Evolutionary conservation across 1,140 invertebrate species (phyloP), one percentile per base, ranked within the genome.

Genomic region (Lineus longissimus): DNA sequence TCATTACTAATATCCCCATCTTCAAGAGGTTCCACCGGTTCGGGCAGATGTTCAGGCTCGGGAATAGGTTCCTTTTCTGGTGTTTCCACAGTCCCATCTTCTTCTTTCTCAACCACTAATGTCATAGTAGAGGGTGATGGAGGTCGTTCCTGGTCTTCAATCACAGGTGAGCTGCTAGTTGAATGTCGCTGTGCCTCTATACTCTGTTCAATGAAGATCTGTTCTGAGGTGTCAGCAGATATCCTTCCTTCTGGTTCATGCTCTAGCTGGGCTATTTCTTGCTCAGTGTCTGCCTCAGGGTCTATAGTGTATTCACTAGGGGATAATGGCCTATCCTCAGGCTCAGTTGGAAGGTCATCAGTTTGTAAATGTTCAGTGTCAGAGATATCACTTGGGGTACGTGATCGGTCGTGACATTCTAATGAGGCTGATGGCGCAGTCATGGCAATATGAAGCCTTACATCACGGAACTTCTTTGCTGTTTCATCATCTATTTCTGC

Each of bases 61-160:
- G 58, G 29, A 36, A 59, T 57, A 36, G 11, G 4, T 29, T 59
- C n/a, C 11, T 19, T 59, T 36, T 22, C n/a, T 13, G 55, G 55
- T 7, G 19, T 22, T 31, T 27, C 55, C 7, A 25, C 25, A 27
- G 7, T 23, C 15, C 51, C 23, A 4, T 27, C 59, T 51, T 29
- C 33, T 7, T 36, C 33, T 36, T 36, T 36, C 33, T 59, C 30
- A 13, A 33, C 29, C 9, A 80, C 70, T 25, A 80, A 64, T 25
- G 78, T 80, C 55, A 73, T 79, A 36, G 79, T 74, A 27, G 78
- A 77, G 2, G 78, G 78, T 27, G 78, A 80, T 22, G 75, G 77
- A 40, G 78, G 78, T 54, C 75, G 51, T 41, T 76, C 71, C 29
- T 67, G 61, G 41, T 36, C 54, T 15, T 19, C 47, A 19, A 51